Conservation (phyloP, 2,888 invertebrate genomes). For the Drosophila setosimentum region DNA sequence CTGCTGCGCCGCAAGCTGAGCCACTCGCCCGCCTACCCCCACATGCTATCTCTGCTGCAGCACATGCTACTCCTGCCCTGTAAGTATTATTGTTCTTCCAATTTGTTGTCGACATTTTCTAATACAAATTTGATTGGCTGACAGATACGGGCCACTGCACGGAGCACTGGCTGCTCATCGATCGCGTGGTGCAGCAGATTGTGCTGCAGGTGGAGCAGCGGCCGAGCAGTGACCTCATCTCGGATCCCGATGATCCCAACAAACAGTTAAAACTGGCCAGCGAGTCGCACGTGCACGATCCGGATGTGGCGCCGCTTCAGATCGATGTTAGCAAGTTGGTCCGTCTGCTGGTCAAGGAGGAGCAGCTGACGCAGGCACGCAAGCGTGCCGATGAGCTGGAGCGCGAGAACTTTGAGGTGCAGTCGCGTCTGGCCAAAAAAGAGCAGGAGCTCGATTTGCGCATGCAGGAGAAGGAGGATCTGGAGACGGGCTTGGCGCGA, state of each 20-base stretch:
- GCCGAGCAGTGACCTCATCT: constrained; percentile 82
- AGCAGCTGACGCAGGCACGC: constrained; percentile 94
- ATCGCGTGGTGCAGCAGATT: constrained; percentile 97
- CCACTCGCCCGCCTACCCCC: constrained; percentile 96
- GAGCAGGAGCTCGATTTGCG: constrained; percentile 96
- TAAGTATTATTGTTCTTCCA: constrained; percentile 84
- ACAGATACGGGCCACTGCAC: constrained; percentile 93
- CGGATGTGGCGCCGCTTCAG: constrained; percentile 93
- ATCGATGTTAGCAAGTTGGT: constrained; percentile 97
- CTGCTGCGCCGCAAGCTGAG: constrained; percentile 94
- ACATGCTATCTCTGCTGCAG: constrained; percentile 94
- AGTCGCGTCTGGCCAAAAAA: constrained; percentile 94
- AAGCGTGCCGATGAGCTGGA: constrained; percentile 95
- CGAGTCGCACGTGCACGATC: constrained; percentile 87
- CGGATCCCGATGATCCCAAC: constrained; percentile 83
- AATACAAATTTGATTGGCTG: neutral
- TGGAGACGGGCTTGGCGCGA: constrained; percentile 92
- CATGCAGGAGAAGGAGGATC: constrained; percentile 96
- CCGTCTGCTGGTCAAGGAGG: constrained; percentile 95
- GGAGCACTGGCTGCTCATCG: constrained; percentile 97
- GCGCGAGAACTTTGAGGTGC: constrained; percentile 94
- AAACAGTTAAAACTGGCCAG: constrained; percentile 77
- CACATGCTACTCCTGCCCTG: constrained; percentile 94
- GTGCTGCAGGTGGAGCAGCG: constrained; percentile 90
- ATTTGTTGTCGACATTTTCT: neutral